A percentile compares a stretch with the other conserved stretches of the same genome.
phyloP scores from a whole-genome alignment of 2,888 invertebrate genomes.

The Hermodice carunculata region DNA sequence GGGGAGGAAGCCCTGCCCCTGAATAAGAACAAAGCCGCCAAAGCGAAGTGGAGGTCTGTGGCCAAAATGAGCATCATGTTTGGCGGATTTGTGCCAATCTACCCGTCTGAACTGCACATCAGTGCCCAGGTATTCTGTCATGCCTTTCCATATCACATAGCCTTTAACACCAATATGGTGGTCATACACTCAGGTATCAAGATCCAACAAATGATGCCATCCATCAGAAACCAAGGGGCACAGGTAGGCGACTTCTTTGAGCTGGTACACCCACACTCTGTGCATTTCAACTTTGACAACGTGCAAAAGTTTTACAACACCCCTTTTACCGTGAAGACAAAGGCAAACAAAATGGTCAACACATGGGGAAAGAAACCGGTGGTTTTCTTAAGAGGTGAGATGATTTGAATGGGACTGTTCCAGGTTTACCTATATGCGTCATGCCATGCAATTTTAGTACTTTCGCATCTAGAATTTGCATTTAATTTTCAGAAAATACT shows the following conservation, averaged over 20 bases:
- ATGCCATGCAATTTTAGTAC: background rate
- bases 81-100: constrained; percentile 50
- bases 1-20: constrained; percentile 56
- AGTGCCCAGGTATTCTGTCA: constrained; percentile 49
- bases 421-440: background rate
- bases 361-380: constrained; percentile 41
- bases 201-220: constrained; percentile 50
- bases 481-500: too few relatives aligned
- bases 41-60: constrained; percentile 52
- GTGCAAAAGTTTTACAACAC: constrained; percentile 50
- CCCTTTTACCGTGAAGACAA: constrained; percentile 51
- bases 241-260: constrained; percentile 41
- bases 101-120: constrained; percentile 33
- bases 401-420: too few relatives aligned
- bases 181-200: constrained; percentile 49
- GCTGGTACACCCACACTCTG: constrained; percentile 49
- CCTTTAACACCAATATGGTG: constrained; percentile 48
- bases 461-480: too few relatives aligned
- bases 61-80: constrained; percentile 50
- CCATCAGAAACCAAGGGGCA: constrained; percentile 31
- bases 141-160: constrained; percentile 54
- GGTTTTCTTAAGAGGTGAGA: constrained; percentile 49
- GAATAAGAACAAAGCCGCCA: constrained; percentile 41
- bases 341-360: constrained; percentile 41
- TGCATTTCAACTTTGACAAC: constrained; percentile 50